Evolutionary conservation across 2,113 vertebrate species (phyloP).

Genomic region (Uropsilus gracilis): DNA sequence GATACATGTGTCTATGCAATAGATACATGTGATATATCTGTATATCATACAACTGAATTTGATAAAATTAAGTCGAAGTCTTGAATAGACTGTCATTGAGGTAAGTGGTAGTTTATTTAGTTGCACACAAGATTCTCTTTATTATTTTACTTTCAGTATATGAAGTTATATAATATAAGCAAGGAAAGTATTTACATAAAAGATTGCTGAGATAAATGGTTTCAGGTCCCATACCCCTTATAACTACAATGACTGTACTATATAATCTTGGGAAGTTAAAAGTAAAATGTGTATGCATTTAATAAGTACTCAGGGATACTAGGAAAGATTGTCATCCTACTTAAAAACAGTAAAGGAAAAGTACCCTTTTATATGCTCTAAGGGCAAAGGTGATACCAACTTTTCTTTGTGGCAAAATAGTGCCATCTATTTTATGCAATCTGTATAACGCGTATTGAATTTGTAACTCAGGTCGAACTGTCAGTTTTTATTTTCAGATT

Average conservation of each 20-base stretch:
- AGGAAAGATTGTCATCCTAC: neutral
- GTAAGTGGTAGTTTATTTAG: neutral
- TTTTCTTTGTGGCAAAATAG: neutral
- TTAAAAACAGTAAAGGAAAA: neutral
- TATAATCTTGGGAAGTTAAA: neutral
- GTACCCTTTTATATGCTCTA: neutral
- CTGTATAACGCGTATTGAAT: slow-evolving; percentile 54
- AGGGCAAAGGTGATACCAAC: neutral
- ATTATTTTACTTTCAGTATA: neutral
- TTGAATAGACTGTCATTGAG: slow-evolving; percentile 3
- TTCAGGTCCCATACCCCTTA: neutral
- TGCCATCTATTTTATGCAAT: neutral
- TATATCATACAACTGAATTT: neutral
- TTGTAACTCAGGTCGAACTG: slow-evolving; percentile 33
- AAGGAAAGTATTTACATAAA: slow-evolving; percentile 21
- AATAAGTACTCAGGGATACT: neutral
- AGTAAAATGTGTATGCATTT: neutral
- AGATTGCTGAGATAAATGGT: neutral
- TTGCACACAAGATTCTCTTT: neutral
- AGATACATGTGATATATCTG: neutral
- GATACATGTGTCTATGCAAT: too few relatives aligned
- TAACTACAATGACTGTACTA: neutral
- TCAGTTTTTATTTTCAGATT: slow-evolving; percentile 49
- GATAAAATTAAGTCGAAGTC: neutral
- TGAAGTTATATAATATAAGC: neutral